Evolutionary conservation across 2,888 invertebrate species (phyloP).

Genomic region (Serripes groenlandicus): DNA sequence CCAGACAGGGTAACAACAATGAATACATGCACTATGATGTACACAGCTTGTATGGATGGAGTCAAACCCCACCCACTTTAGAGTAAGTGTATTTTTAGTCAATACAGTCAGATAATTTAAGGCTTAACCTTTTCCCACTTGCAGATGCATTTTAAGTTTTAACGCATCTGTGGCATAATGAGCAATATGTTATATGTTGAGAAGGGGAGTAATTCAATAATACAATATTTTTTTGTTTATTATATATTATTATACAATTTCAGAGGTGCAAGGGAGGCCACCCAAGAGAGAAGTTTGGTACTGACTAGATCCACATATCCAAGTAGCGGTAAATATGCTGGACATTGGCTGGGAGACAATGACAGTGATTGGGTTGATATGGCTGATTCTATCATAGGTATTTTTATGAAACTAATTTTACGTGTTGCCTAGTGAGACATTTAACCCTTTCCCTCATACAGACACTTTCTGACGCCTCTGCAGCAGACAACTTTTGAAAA

Average conservation of each 20-base stretch:
- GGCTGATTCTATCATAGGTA: slow-evolving; percentile 88
- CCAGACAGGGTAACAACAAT: slow-evolving; percentile 84
- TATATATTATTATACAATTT: neutral
- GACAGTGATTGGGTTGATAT: slow-evolving; percentile 77
- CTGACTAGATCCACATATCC: slow-evolving; percentile 87
- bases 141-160: too few species aligned
- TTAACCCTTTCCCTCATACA: too few species aligned
- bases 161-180: too few species aligned
- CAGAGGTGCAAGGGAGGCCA: slow-evolving; percentile 78
- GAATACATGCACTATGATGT: slow-evolving; percentile 81
- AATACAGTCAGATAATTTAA: too few species aligned
- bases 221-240: too few species aligned
- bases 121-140: too few species aligned
- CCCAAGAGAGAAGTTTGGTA: slow-evolving; percentile 87
- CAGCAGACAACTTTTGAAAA: too few species aligned
- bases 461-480: too few species aligned
- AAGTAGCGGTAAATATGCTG: slow-evolving; percentile 79
- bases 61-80: slow-evolving; percentile 92
- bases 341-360: slow-evolving; percentile 84
- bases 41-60: slow-evolving; percentile 84
- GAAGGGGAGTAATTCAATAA: too few species aligned
- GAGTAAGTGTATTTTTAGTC: slow-evolving; percentile 63
- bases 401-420: too few species aligned
- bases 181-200: too few species aligned
- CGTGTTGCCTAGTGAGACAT: too few species aligned